Evolutionary conservation across 2,888 invertebrate species (phyloP).

Genomic region (Esperia sulphurella): DNA sequence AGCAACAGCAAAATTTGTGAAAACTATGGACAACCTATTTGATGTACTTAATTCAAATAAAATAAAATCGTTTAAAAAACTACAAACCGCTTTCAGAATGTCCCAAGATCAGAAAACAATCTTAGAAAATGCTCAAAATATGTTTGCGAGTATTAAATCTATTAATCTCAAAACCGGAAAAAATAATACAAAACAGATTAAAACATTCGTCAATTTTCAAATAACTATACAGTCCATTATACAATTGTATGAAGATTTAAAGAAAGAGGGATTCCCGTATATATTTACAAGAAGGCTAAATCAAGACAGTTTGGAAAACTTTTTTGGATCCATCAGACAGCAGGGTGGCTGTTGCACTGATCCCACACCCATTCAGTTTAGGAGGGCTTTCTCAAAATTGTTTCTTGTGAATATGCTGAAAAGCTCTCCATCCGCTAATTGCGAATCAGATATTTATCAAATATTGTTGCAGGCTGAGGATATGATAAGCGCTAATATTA

Average conservation of each 20-base stretch:
- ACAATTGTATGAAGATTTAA: background rate
- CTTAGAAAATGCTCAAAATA: background rate
- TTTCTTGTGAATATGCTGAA: conserved; percentile 9
- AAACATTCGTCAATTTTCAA: too few relatives aligned
- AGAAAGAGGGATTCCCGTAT: background rate
- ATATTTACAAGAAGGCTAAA: background rate
- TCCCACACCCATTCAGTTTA: conserved; percentile 14
- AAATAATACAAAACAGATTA: background rate
- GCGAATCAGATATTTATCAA: background rate
- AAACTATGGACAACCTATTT: background rate
- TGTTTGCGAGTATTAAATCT: conserved; percentile 5
- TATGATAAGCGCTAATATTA: too few relatives aligned
- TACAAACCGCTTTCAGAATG: background rate
- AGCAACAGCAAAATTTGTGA: background rate
- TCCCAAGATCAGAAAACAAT: background rate
- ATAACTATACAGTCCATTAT: too few relatives aligned
- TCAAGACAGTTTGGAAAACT: conserved; percentile 18
- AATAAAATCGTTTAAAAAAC: background rate
- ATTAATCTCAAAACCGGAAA: background rate
- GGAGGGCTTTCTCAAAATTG: conserved; percentile 14
- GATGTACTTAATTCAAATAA: background rate
- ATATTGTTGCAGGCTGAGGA: conserved; percentile 1
- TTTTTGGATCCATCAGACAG: conserved; percentile 6
- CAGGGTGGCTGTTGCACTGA: conserved; percentile 5
- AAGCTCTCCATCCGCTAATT: background rate